Percentiles rank a stretch among this genome's conserved stretches.
Evolutionary conservation across 1,140 invertebrate species (phyloP).

Genomic region (Macrobrachium rosenbergii): DNA sequence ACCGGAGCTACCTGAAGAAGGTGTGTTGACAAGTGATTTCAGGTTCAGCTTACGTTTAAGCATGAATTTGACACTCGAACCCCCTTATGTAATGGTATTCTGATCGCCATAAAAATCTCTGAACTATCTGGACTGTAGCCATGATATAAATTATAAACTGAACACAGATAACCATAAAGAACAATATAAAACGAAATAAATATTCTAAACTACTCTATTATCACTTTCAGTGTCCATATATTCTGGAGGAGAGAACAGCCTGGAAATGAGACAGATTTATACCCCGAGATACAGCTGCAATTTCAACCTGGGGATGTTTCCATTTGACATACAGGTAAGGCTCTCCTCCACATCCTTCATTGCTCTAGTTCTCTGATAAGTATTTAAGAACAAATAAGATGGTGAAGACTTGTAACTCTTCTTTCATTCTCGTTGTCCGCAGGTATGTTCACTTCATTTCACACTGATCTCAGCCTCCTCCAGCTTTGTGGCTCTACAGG

Average conservation of each 20-base stretch:
- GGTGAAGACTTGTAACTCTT: background rate
- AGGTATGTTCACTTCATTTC: background rate
- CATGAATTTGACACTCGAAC: background rate
- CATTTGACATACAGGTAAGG: slow-evolving; percentile 3
- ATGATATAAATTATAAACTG: no score
- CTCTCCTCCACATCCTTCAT: background rate
- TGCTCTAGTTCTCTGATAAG: background rate
- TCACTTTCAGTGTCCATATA: background rate
- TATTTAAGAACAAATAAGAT: no score
- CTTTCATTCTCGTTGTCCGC: background rate
- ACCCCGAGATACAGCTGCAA: background rate
- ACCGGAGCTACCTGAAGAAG: slow-evolving; percentile 40
- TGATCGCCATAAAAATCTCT: no score
- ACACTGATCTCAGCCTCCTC: background rate
- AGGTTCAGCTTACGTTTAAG: background rate
- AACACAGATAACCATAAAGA: background rate
- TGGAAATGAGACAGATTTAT: slow-evolving; percentile 15
- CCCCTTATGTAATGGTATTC: background rate
- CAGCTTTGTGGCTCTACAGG: background rate
- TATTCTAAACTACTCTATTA: background rate
- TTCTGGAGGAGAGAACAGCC: background rate
- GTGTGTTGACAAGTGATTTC: slow-evolving; percentile 8
- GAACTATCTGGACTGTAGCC: no score
- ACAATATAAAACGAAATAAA: background rate
- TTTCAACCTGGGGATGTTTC: slow-evolving; percentile 4